Percentiles rank a stretch among this genome's conserved stretches.
Conservation (phyloP, 2,113 vertebrate genomes). For the Epinephelus moara region DNA sequence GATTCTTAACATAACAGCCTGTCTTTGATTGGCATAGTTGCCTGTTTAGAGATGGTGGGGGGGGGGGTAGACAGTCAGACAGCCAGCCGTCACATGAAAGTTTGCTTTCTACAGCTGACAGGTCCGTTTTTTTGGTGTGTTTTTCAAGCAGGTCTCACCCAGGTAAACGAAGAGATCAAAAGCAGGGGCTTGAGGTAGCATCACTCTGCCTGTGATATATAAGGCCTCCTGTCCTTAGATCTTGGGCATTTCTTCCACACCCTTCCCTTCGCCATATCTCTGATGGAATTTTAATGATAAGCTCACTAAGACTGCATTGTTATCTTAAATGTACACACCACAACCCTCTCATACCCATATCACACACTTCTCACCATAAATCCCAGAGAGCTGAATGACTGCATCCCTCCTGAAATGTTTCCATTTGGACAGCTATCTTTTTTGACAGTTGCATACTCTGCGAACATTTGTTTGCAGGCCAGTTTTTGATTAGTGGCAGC, state of each 20-base stretch:
- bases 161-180: slow-evolving; percentile 77
- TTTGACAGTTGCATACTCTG: slow-evolving; percentile 63
- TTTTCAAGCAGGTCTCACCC: slow-evolving; percentile 59
- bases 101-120: slow-evolving; percentile 56
- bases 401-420: slow-evolving; percentile 61
- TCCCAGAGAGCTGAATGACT: slow-evolving; percentile 43
- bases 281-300: slow-evolving; percentile 79
- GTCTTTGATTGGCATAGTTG: slow-evolving; percentile 47
- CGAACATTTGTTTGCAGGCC: slow-evolving; percentile 67
- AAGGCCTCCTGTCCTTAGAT: slow-evolving; percentile 67
- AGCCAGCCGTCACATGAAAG: slow-evolving; percentile 67
- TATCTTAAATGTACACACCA: slow-evolving; percentile 39
- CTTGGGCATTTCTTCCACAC: slow-evolving; percentile 55
- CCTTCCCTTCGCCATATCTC: slow-evolving; percentile 52
- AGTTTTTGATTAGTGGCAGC: slow-evolving; percentile 68
- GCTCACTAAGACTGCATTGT: slow-evolving; percentile 61
- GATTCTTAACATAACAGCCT: slow-evolving; percentile 22
- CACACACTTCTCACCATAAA: slow-evolving; percentile 23
- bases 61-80: slow-evolving; percentile 46
- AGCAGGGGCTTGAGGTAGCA: slow-evolving; percentile 51
- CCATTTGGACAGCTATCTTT: slow-evolving; percentile 59
- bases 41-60: slow-evolving; percentile 34
- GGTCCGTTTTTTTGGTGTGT: slow-evolving; percentile 47
- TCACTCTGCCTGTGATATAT: slow-evolving; percentile 60
- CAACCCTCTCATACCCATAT: slow-evolving; percentile 53